Percentiles rank a stretch among this genome's conserved stretches.
Evolutionary conservation across 2,888 invertebrate species (phyloP).

Genomic region (Hedychridium roseum): DNA sequence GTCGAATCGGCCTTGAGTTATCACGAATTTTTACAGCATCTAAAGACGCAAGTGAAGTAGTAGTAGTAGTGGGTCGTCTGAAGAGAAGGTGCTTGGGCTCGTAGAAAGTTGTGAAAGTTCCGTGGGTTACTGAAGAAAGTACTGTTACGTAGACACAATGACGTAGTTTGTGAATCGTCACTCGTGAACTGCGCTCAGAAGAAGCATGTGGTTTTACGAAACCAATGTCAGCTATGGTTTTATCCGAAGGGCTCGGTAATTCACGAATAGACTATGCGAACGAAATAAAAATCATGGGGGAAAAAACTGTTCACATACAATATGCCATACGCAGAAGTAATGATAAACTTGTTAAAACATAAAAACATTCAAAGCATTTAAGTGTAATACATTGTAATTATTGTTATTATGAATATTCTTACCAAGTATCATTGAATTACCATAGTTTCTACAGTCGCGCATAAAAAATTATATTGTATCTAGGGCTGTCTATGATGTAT

Average conservation of each 20-base stretch:
- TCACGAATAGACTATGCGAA: slow-evolving; percentile 4
- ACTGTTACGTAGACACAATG: slow-evolving; percentile 22
- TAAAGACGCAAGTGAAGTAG: slow-evolving; percentile 89
- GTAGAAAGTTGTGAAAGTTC: background rate
- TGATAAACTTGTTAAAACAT: slow-evolving; percentile 37
- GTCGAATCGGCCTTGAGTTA: slow-evolving; percentile 94
- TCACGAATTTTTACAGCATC: slow-evolving; percentile 97
- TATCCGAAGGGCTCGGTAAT: slow-evolving; percentile 8
- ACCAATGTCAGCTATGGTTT: slow-evolving; percentile 15
- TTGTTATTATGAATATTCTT: slow-evolving; percentile 8
- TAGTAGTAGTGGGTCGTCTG: too few species aligned
- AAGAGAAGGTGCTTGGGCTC: too few species aligned
- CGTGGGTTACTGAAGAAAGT: slow-evolving; percentile 7
- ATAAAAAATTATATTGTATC: slow-evolving; percentile 16
- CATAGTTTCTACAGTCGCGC: slow-evolving; percentile 16
- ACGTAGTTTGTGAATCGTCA: slow-evolving; percentile 21
- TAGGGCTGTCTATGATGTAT: background rate
- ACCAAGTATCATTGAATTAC: slow-evolving; percentile 13
- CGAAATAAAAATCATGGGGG: slow-evolving; percentile 11
- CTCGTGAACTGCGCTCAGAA: slow-evolving; percentile 27
- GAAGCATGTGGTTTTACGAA: slow-evolving; percentile 17
- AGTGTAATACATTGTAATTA: slow-evolving; percentile 26
- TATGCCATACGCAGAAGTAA: slow-evolving; percentile 32
- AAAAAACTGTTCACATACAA: slow-evolving; percentile 7
- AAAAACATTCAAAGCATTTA: slow-evolving; percentile 41